phyloP scores from a whole-genome alignment of 2,797 vertebrate species.

The Siniperca scherzeri region DNA sequence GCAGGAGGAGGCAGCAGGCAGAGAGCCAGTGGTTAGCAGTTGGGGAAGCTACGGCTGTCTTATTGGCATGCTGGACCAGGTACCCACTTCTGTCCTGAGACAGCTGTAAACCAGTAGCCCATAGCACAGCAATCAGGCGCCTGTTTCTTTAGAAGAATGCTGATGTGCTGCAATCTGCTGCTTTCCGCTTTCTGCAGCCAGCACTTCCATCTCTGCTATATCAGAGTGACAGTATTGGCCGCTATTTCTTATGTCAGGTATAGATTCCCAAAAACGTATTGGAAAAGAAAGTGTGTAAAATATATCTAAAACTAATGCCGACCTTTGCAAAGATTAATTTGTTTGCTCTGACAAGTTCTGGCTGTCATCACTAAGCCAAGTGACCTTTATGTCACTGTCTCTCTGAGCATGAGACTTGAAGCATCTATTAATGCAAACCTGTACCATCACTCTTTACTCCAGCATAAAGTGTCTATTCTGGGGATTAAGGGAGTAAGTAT shows the following conservation, averaged over 20 bases:
- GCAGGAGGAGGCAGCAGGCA: slow-evolving; percentile 88
- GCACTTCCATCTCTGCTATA: slow-evolving; percentile 86
- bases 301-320: slow-evolving; percentile 94
- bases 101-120: slow-evolving; percentile 99
- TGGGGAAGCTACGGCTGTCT: slow-evolving; percentile 89
- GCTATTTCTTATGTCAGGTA: slow-evolving; percentile 91
- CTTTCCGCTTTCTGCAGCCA: slow-evolving; percentile 86
- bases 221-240: slow-evolving; percentile 90
- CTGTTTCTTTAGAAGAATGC: slow-evolving; percentile 92
- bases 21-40: slow-evolving; percentile 91
- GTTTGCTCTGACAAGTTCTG: slow-evolving; percentile 91
- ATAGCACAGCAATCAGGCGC: slow-evolving; percentile 96
- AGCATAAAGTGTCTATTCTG: slow-evolving; percentile 81
- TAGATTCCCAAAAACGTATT: slow-evolving; percentile 69
- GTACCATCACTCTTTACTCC: slow-evolving; percentile 88
- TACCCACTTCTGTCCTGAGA: slow-evolving; percentile 92
- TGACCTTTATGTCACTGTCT: slow-evolving; percentile 93
- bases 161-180: slow-evolving; percentile 91
- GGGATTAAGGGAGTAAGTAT: slow-evolving; percentile 83
- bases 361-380: slow-evolving; percentile 90
- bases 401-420: slow-evolving; percentile 87
- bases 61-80: slow-evolving; percentile 97
- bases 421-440: slow-evolving; percentile 89
- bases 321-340: slow-evolving; percentile 99
- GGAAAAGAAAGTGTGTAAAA: slow-evolving; percentile 75